These are phyloP conservation scores for Drosophila colorata DNA, from an alignment of 2,888 invertebrate genomes.

Conservation along the genomic window DNA sequence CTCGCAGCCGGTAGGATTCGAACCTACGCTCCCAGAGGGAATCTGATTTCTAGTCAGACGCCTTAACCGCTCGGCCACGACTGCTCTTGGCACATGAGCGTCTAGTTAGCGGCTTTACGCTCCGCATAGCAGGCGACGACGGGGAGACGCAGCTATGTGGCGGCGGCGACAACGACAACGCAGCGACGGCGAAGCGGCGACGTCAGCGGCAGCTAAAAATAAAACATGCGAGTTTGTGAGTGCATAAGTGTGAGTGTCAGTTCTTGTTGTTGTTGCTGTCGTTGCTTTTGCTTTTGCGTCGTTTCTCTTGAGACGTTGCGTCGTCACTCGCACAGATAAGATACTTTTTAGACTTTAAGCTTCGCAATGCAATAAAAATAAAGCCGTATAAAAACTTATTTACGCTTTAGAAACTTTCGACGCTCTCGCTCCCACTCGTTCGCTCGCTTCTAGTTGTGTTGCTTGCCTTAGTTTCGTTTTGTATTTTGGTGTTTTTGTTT, in stretches of 20 bases:
- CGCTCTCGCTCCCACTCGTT: constrained; percentile 6
- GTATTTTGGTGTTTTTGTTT: constrained; percentile 20
- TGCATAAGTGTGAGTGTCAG: constrained; percentile 14
- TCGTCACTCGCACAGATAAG: constrained; percentile 50
- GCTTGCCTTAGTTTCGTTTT: constrained; percentile 51
- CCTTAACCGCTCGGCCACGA: constrained; percentile 85
- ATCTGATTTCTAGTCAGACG: constrained; percentile 84
- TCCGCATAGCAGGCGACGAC: constrained; percentile 28
- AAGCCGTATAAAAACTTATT: constrained; percentile 63
- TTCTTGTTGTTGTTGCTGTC: constrained; percentile 8
- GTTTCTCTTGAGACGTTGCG: constrained; percentile 51
- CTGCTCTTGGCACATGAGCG: constrained; percentile 63
- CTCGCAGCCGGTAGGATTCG: constrained; percentile 79
- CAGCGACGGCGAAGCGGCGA: constrained; percentile 9
- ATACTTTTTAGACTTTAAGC: constrained; percentile 72
- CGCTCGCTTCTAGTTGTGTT: constrained; percentile 6
- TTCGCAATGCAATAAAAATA: constrained; percentile 66
- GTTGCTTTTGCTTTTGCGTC: constrained; percentile 13
- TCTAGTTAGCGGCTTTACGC: constrained; percentile 55
- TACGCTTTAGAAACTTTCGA: constrained; percentile 51
- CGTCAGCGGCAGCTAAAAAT: constrained; percentile 49
- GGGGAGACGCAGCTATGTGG: constrained; percentile 5
- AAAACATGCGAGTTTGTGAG: constrained; percentile 27
- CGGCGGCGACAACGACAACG: constrained; percentile 2
- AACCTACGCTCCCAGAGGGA: constrained; percentile 84